Evolutionary conservation across 2,888 invertebrate genomes (phyloP), one percentile per base, ranked within the genome.

Genomic region (Drosophila monieri): DNA sequence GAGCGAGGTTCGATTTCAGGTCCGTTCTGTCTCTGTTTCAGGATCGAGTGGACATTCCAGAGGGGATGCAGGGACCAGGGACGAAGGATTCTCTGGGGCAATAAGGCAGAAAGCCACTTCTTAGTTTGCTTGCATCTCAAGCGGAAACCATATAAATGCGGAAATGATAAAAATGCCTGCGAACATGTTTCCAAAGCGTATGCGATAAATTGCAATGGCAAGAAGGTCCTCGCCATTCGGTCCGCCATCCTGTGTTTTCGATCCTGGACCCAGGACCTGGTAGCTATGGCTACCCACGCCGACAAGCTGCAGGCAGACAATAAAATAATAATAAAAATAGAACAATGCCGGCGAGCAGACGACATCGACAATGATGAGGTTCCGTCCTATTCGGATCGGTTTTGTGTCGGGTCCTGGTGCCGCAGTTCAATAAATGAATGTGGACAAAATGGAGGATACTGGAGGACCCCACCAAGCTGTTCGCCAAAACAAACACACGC

Each of bases 141-240:
- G 81, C 81, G 85, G 88, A 88, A 87, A 77, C 85, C 88, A 88
- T 87, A 78, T 77, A 87, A 85, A 85, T 85, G 85, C 79, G 85
- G 87, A 88, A 87, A 77, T 89, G 80, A 80, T 88, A 85, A 78
- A 86, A 88, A 83, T 85, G 77, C 79, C 80, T 73, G 76, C 67
- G 77, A 88, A 87, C 83, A 88, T 89, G 89, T 80, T 87, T 72
- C 77, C 85, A 80, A 83, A 81, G 75, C 74, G 68, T 74, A 73
- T 77, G 74, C 85, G 74, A 77, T 84, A 89, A 88, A 88, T 88
- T 89, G 89, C 89, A 88, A 73, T 78, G 72, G 83, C 56, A 64
- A 70, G 66, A 59, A 68, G 66, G 67, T 65, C 64, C 73, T 62
- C 23, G 41, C 25, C 61, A 10, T 71, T 43, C 15, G 21, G 32